Conservation (phyloP, 2,888 invertebrate species). For the Ditula angustiorana region DNA sequence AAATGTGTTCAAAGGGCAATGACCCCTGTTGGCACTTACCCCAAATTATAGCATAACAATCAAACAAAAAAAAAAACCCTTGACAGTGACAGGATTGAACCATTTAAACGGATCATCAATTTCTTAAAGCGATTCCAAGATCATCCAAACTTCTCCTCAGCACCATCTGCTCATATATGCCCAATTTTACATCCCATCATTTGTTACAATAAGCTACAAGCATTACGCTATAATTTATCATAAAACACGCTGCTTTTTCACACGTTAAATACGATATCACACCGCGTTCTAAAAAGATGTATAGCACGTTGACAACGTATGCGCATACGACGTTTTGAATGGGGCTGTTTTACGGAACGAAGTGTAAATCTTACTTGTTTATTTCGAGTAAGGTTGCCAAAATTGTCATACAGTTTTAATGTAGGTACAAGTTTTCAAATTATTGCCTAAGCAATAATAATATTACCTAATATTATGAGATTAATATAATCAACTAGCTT, state of each 20-base stretch:
- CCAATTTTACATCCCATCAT: slow-evolving; percentile 41
- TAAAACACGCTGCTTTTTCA: slow-evolving; percentile 30
- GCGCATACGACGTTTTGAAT: neutral
- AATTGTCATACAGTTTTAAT: no score
- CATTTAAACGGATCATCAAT: neutral
- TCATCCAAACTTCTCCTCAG: slow-evolving; percentile 4
- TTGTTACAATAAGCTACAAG: slow-evolving; percentile 46
- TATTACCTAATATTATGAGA: no score
- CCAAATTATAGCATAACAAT: no score
- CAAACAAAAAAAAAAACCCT: neutral
- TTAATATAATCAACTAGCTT: no score
- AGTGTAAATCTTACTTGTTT: neutral
- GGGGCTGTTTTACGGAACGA: neutral
- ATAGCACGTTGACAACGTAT: neutral
- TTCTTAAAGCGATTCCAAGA: neutral
- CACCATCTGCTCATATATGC: slow-evolving; percentile 16
- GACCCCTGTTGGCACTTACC: neutral
- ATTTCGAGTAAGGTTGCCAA: neutral
- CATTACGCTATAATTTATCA: slow-evolving; percentile 40
- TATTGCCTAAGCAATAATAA: neutral
- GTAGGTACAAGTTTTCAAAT: no score
- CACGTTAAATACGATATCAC: slow-evolving; percentile 11
- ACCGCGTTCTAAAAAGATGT: neutral
- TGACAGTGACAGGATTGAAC: neutral
- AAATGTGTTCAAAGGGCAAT: no score